Evolutionary conservation across 2,797 vertebrate species (phyloP), one percentile per base, ranked within the genome.

Genomic region (Acipenser transmontanus): DNA sequence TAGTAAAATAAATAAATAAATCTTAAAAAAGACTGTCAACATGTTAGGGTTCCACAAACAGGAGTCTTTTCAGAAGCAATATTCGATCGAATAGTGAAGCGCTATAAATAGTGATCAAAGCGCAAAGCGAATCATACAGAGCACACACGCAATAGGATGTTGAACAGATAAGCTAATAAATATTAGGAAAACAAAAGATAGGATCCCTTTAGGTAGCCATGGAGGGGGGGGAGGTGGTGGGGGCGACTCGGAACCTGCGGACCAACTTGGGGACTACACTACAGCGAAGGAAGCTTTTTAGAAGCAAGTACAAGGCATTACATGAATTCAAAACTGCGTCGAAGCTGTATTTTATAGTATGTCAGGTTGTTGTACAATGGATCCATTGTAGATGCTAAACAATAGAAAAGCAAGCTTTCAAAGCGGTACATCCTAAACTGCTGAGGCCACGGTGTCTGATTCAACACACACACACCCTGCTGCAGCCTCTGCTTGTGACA

Each of bases 351-450:
- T 20, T n/a, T 12, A 6, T 12, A 12, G 54, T 12, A 57, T 57
- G 48, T 5, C 50, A 52, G 59, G 17, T 50, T 12, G 11, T 50
- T 51, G 61, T 51, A 47, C n/a, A 65, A 69, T 49, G 12, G 51
- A 63, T 63, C 52, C 61, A 59, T 59, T 70, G 54, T 70, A 20
- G 65, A 51, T 48, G 12, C 62, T 59, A 59, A 67, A 67, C 65
- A 67, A 70, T 17, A 7, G 34, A 49, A 63, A 34, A 48, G 60
- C 49, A 56, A 52, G 13, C n/a, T n/a, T 13, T 60, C 49, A 12
- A 66, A 34, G 34, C 34, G 2, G 2, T 34, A 59, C 65, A 70
- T 67, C 60, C 65, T 51, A 63, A 12, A 54, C 57, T 54, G 68
- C 49, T 52, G 63, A 61, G 34, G 54, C 52, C 34, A 34, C 2